Conservation (phyloP, 2,113 vertebrate species). For the Oceanites oceanicus region DNA sequence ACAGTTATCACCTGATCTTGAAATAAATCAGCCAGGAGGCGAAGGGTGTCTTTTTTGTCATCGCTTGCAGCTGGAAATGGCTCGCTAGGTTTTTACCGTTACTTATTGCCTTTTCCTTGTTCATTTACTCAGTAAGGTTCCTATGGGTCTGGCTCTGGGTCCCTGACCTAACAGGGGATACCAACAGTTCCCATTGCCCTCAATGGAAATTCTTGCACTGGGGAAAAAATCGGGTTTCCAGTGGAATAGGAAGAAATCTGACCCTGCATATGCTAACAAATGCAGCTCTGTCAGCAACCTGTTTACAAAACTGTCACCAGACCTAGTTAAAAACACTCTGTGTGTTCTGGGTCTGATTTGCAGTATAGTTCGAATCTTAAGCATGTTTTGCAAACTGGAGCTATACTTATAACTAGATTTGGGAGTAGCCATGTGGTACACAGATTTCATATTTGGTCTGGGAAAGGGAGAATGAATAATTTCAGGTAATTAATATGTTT, state of each 20-base stretch:
- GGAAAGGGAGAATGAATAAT: background rate
- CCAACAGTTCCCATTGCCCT: background rate
- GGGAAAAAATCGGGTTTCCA: background rate
- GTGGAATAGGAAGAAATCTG: background rate
- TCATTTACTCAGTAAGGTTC: background rate
- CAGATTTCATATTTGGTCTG: background rate
- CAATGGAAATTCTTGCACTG: background rate
- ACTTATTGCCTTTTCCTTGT: background rate
- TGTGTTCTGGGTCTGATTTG: background rate
- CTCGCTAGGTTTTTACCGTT: background rate
- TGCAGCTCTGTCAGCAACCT: background rate
- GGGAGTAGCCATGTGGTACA: background rate
- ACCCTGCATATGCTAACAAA: background rate
- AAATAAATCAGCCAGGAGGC: background rate
- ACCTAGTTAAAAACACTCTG: background rate
- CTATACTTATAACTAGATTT: background rate
- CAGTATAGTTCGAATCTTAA: background rate
- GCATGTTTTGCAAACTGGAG: background rate
- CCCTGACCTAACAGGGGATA: background rate
- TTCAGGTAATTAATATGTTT: background rate
- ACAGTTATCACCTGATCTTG: background rate
- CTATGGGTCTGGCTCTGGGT: background rate
- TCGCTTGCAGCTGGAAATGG: background rate
- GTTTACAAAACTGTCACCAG: background rate
- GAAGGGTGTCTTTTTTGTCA: background rate